Base-by-base conservation (phyloP, 2,888 invertebrate species). In the Morinoia aosen region DNA sequence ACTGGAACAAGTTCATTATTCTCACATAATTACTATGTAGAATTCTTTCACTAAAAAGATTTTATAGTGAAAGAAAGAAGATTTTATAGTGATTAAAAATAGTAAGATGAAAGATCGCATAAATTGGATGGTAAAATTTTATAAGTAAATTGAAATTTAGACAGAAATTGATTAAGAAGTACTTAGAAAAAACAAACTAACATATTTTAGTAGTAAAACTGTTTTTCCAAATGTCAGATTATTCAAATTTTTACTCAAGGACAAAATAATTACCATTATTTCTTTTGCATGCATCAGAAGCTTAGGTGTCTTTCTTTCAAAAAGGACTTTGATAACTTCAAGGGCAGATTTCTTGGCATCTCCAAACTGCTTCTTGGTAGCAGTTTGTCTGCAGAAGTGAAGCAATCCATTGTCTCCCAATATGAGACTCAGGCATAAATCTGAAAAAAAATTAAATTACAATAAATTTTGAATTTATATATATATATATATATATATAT, bases 221-320 rank as follows among this genome's bases (percentile, higher is more conserved):
- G 25, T 25, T 33, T 33, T 25, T 16, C 2, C 76, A 76, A 76
- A 76, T 76, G 8, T 76, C 76, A 76, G 25, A 33, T 33, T 2
- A 76, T 0, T 61, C 61, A 61, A 61, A 61, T 61, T 61, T 61
- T 19, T 16, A 61, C 19, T 12, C 19, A 33, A 76, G 90, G n/a
- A n/a, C n/a, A n/a, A n/a, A n/a, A n/a, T n/a, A n/a, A 95, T 96
- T 95, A 96, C 96, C 93, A 64, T 91, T 91, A 96, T 95, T 16
- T 96, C 96, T 40, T 95, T 95, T 48, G 95, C 96, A 96, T 96
- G 96, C 61, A 96, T 95, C 19, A 58, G 14, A 76, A 96, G 88
- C 64, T 94, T 95, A n/a, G n/a, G 19, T 56, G 91, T 40, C 57
- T 96, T 95, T 88, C 96, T 96, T 19, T 96, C 95, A 11, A 96